Conservation (phyloP, 1,140 invertebrate species). For the Calephelis nemesis region DNA sequence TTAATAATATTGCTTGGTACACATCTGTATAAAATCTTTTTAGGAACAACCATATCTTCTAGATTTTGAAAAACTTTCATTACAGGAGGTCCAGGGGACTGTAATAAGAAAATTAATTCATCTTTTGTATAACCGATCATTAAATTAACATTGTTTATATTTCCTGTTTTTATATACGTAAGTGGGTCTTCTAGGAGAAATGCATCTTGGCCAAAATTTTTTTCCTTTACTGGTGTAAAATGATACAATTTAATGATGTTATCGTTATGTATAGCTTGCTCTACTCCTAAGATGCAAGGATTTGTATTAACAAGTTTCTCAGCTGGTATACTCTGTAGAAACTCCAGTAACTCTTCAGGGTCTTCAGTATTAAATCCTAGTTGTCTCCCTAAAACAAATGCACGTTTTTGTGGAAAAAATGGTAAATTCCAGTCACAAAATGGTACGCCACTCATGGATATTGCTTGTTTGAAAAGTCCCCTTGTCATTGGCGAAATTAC, state of each 20-base stretch:
- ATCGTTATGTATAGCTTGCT: not conserved
- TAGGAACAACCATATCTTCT: not conserved
- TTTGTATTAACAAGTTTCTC: not conserved
- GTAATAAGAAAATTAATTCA: not conserved
- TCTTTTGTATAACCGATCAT: conserved; percentile 4
- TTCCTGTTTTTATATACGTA: not conserved
- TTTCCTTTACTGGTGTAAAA: conserved; percentile 60
- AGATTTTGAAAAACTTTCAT: not conserved
- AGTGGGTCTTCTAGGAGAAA: conserved; percentile 53
- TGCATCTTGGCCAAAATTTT: conserved; percentile 46
- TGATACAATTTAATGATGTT: not conserved
- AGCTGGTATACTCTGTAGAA: not conserved
- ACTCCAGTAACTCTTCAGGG: conserved; percentile 10
- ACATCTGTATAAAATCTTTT: too few relatives aligned
- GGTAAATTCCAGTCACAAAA: conserved; percentile 41
- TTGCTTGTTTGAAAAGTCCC: conserved; percentile 51
- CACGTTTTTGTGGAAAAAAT: conserved; percentile 40
- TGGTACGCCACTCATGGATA: conserved; percentile 51
- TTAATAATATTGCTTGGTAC: too few relatives aligned
- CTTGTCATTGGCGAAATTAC: conserved; percentile 67
- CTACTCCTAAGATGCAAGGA: not conserved
- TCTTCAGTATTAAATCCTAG: conserved; percentile 43
- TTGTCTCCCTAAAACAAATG: conserved; percentile 41
- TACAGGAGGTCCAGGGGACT: not conserved
- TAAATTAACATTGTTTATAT: not conserved